Percentiles rank a stretch among this genome's conserved stretches.
These are phyloP conservation scores for Adelognathus sp. DNA, from an alignment of 2,888 invertebrate genomes.

Conservation along the genomic window DNA sequence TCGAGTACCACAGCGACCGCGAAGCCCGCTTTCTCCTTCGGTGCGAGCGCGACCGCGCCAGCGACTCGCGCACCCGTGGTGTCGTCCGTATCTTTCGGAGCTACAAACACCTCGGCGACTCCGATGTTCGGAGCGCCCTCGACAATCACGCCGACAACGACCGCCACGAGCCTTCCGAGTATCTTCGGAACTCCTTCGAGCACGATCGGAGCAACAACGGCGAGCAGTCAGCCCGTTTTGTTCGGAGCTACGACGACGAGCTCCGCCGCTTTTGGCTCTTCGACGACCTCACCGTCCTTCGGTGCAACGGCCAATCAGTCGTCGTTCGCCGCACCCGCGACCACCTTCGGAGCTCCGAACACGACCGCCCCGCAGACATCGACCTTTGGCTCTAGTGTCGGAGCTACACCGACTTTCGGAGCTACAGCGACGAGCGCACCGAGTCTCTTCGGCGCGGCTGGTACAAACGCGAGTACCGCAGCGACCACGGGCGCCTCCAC, in stretches of 20 bases:
- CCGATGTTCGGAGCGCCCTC: slow-evolving; percentile 50
- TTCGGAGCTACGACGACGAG: slow-evolving; percentile 60
- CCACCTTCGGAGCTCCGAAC: slow-evolving; percentile 63
- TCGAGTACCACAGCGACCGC: slow-evolving; percentile 8
- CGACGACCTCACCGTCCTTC: slow-evolving; percentile 55
- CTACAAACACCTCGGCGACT: neutral
- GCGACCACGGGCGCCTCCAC: slow-evolving; percentile 41
- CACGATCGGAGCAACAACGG: neutral
- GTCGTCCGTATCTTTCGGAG: slow-evolving; percentile 21
- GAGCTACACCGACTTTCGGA: slow-evolving; percentile 4
- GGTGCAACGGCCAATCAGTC: slow-evolving; percentile 43
- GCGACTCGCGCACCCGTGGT: neutral
- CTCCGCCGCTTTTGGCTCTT: slow-evolving; percentile 40
- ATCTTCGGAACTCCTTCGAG: slow-evolving; percentile 55
- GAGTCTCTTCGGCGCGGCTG: slow-evolving; percentile 40
- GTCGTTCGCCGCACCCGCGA: slow-evolving; percentile 57
- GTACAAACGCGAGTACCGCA: slow-evolving; percentile 23
- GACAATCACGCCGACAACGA: slow-evolving; percentile 36
- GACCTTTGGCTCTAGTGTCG: slow-evolving; percentile 4
- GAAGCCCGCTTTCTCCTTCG: slow-evolving; percentile 32
- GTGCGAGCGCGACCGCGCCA: slow-evolving; percentile 21
- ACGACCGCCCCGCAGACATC: slow-evolving; percentile 54
- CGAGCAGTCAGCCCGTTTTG: slow-evolving; percentile 11
- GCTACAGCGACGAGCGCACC: slow-evolving; percentile 38
- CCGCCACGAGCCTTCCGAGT: slow-evolving; percentile 18